phyloP scores from a whole-genome alignment of 1,140 invertebrate species.

The Cepaea nemoralis region DNA sequence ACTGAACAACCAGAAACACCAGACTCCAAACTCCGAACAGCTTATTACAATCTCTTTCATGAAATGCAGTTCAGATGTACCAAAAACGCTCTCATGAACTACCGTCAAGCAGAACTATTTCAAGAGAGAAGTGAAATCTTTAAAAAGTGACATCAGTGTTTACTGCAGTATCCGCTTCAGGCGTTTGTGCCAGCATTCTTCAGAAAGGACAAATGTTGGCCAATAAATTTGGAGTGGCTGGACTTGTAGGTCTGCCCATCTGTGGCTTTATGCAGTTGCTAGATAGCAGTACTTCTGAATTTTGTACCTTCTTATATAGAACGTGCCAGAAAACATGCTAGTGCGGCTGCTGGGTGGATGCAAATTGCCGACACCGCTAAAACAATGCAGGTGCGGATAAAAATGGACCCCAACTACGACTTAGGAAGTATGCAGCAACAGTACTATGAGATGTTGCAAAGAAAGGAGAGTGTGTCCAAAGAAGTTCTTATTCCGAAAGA shows the following conservation, averaged over 20 bases:
- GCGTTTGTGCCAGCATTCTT: neutral
- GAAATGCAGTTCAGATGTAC: slow-evolving; percentile 29
- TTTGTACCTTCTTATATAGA: neutral
- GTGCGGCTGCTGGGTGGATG: slow-evolving; percentile 16
- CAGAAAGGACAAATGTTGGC: slow-evolving; percentile 14
- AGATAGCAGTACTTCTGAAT: slow-evolving; percentile 4
- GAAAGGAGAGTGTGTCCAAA: neutral
- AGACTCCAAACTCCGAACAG: neutral
- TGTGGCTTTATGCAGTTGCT: slow-evolving; percentile 6
- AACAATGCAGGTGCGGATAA: neutral
- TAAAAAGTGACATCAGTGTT: neutral
- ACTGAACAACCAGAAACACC: neutral
- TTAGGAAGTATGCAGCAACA: neutral
- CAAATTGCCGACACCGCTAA: neutral
- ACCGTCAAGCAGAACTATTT: slow-evolving; percentile 3
- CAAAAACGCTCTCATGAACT: slow-evolving; percentile 30
- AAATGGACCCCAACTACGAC: neutral
- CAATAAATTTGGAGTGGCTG: neutral
- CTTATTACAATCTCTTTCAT: neutral
- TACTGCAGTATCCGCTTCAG: neutral
- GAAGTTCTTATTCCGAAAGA: slow-evolving; percentile 11
- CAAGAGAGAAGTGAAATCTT: neutral
- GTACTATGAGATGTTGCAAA: neutral
- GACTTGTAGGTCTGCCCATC: neutral
- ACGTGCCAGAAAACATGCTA: neutral